Conservation (phyloP, 2,797 vertebrate genomes). For the Sebastes oblongus region DNA sequence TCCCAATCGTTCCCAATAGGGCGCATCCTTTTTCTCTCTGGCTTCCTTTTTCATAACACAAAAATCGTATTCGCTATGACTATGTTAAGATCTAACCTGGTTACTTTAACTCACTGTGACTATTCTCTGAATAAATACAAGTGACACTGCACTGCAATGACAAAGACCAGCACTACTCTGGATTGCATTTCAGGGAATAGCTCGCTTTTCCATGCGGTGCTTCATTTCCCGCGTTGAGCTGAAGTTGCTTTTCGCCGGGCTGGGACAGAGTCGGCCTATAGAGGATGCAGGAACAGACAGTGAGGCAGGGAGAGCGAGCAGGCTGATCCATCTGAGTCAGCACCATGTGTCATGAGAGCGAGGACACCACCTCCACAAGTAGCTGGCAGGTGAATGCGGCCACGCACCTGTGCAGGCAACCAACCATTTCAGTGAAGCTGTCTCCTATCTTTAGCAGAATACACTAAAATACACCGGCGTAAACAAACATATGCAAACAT, state of each 20-base stretch:
- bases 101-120: neutral
- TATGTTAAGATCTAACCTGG: neutral
- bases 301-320: constrained; percentile 31
- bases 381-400: constrained; percentile 74
- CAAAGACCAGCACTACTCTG: neutral
- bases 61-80: constrained; percentile 1
- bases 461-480: constrained; percentile 19
- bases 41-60: neutral
- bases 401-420: constrained; percentile 76
- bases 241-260: constrained; percentile 37
- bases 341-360: constrained; percentile 72
- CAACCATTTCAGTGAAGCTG: constrained; percentile 39
- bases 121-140: constrained; percentile 8
- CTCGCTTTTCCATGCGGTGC: constrained; percentile 16
- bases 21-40: neutral
- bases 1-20: constrained; percentile 9
- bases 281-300: constrained; percentile 41
- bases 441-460: constrained; percentile 58
- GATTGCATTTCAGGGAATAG: constrained; percentile 21
- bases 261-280: constrained; percentile 14
- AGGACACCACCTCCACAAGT: constrained; percentile 76
- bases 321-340: constrained; percentile 76
- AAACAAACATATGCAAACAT: constrained; percentile 40
- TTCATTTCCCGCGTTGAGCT: constrained; percentile 19
- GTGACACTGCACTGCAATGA: neutral